Percentiles rank a stretch among this genome's conserved stretches.
phyloP scores from a whole-genome alignment of 2,888 invertebrate genomes.

The Coecobrya sp. region DNA sequence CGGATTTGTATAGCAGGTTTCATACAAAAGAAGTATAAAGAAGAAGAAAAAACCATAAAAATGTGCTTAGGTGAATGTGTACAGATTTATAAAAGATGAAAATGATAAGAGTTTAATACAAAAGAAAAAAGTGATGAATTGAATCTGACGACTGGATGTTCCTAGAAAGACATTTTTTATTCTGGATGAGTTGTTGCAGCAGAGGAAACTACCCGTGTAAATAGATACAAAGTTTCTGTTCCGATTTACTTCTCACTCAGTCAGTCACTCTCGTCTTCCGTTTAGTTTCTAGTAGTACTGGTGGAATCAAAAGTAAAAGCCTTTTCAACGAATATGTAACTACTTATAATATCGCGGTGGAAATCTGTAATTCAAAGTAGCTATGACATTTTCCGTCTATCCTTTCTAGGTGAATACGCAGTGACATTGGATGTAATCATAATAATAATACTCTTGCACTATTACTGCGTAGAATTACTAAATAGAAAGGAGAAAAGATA shows the following conservation, averaged over 20 bases:
- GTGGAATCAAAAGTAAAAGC: constrained; percentile 65
- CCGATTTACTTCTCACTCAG: constrained; percentile 47
- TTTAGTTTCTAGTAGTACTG: constrained; percentile 42
- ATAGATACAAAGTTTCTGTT: constrained; percentile 42
- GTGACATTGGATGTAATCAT: constrained; percentile 13
- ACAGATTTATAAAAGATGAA: background rate
- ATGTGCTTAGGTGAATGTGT: background rate
- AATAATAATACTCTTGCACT: constrained; percentile 39
- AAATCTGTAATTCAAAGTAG: constrained; percentile 79
- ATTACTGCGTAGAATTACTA: background rate
- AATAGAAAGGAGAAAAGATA: background rate
- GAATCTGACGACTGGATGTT: constrained; percentile 77
- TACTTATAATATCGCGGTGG: constrained; percentile 4
- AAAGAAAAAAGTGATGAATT: constrained; percentile 75
- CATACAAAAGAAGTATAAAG: background rate
- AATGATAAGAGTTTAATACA: constrained; percentile 35
- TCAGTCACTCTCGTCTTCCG: constrained; percentile 2
- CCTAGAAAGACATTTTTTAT: constrained; percentile 67
- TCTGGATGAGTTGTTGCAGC: constrained; percentile 61
- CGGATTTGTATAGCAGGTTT: background rate
- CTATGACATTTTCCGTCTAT: constrained; percentile 23
- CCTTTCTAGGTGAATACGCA: constrained; percentile 6
- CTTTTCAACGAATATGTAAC: background rate
- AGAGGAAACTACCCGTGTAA: background rate
- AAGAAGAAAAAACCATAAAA: background rate